Evolutionary conservation across 2,797 vertebrate genomes (phyloP).

Genomic region (Oreochromis grahami): DNA sequence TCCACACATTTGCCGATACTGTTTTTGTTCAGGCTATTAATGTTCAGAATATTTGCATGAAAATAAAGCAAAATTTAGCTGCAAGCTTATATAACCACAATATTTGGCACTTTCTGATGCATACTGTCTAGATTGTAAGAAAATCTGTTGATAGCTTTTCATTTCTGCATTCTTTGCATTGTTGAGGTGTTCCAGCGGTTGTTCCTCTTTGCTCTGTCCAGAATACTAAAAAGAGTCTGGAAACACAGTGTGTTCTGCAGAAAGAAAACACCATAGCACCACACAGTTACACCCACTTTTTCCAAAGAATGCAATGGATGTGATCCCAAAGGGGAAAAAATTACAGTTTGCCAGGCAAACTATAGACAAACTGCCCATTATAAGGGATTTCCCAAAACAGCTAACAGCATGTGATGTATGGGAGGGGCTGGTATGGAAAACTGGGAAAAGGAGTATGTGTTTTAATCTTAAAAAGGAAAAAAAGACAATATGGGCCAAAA

Average conservation of each 20-base stretch:
- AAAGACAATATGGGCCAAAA: constrained; percentile 56
- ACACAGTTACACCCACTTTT: constrained; percentile 66
- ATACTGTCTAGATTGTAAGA: constrained; percentile 19
- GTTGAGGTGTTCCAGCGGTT: constrained; percentile 57
- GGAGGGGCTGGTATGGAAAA: constrained; percentile 60
- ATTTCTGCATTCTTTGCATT: constrained; percentile 60
- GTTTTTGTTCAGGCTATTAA: constrained; percentile 8
- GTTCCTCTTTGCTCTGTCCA: constrained; percentile 41
- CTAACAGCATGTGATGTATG: constrained; percentile 44
- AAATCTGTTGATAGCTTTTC: constrained; percentile 38
- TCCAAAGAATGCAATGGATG: constrained; percentile 72
- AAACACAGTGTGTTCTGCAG: constrained; percentile 42
- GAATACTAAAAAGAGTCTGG: constrained; percentile 46
- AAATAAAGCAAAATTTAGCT: background rate
- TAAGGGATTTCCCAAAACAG: constrained; percentile 73
- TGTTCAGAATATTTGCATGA: background rate
- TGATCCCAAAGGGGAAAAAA: constrained; percentile 61
- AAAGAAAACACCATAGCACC: constrained; percentile 66
- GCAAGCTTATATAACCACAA: background rate
- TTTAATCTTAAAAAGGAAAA: constrained; percentile 59
- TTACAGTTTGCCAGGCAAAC: constrained; percentile 56
- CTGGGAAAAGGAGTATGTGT: constrained; percentile 39
- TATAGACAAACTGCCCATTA: constrained; percentile 62
- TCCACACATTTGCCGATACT: background rate
- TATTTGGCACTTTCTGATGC: background rate